Percentiles rank a stretch among this genome's conserved stretches.
Evolutionary conservation across 2,113 vertebrate species (phyloP).

Genomic region (Mobula hypostoma): DNA sequence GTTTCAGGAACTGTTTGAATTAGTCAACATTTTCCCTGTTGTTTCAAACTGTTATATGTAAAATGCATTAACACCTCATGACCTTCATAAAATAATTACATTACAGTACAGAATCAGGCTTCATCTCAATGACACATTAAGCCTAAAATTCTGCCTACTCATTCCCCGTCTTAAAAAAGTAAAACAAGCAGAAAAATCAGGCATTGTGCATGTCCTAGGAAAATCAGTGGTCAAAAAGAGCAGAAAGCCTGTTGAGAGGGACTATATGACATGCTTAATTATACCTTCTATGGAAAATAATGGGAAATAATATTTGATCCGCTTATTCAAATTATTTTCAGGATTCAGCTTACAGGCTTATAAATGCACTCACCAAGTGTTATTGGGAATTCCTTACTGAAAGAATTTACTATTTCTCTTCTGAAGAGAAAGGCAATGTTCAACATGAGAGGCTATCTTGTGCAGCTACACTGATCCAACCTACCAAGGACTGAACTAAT

Average conservation of each 20-base stretch:
- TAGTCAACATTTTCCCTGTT: not conserved
- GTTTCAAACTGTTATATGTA: not conserved
- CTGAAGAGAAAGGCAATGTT: no score
- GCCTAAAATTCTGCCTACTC: not conserved
- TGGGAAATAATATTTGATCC: no score
- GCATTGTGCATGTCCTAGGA: no score
- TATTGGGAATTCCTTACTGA: no score
- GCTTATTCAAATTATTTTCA: no score
- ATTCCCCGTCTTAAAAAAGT: not conserved
- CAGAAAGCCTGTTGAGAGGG: no score
- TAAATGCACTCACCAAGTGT: not conserved
- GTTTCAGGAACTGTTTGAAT: not conserved
- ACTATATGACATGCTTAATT: no score
- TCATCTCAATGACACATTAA: not conserved
- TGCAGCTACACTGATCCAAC: not conserved
- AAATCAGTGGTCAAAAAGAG: no score
- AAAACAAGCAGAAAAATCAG: no score
- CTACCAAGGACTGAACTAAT: not conserved
- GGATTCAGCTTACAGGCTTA: no score
- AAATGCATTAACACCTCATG: not conserved
- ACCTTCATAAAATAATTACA: not conserved
- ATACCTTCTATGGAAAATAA: no score
- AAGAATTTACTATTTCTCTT: no score
- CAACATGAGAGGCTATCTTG: not conserved
- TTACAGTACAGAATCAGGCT: not conserved